phyloP scores from a whole-genome alignment of 2,888 invertebrate species.

The Nipponacmea schrenckii region DNA sequence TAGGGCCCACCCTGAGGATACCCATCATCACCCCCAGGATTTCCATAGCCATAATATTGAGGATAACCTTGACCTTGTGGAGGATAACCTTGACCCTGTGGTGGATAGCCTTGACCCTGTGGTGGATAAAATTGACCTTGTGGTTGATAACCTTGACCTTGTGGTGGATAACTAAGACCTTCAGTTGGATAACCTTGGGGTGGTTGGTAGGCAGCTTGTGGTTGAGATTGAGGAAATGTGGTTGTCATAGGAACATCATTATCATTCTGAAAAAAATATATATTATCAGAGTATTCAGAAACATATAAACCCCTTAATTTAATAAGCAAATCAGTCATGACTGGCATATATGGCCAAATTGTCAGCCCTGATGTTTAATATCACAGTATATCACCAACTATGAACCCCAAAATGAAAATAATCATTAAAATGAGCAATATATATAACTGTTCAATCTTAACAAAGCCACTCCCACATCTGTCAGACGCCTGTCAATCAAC shows the following conservation, averaged over 20 bases:
- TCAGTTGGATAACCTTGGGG: constrained; percentile 7
- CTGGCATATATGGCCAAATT: too few species aligned
- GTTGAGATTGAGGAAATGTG: neutral
- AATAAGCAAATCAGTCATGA: neutral
- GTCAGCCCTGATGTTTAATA: too few species aligned
- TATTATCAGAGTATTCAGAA: neutral
- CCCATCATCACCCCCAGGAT: too few species aligned
- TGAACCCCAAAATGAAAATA: too few species aligned
- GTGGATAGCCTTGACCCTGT: neutral
- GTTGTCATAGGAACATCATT: neutral
- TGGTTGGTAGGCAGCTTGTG: neutral
- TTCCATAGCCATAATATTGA: too few species aligned
- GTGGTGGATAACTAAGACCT: neutral
- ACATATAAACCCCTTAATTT: neutral
- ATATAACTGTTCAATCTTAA: too few species aligned
- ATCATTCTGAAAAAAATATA: neutral
- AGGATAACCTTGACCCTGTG: constrained; percentile 6
- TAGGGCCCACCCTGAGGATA: neutral
- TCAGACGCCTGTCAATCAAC: too few species aligned
- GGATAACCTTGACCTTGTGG: neutral
- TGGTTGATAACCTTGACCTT: constrained; percentile 7
- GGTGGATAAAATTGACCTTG: neutral
- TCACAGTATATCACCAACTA: too few species aligned
- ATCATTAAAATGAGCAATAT: too few species aligned
- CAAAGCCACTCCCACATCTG: too few species aligned